Conservation (phyloP, 2,113 vertebrate genomes). For the Alosa alosa region DNA sequence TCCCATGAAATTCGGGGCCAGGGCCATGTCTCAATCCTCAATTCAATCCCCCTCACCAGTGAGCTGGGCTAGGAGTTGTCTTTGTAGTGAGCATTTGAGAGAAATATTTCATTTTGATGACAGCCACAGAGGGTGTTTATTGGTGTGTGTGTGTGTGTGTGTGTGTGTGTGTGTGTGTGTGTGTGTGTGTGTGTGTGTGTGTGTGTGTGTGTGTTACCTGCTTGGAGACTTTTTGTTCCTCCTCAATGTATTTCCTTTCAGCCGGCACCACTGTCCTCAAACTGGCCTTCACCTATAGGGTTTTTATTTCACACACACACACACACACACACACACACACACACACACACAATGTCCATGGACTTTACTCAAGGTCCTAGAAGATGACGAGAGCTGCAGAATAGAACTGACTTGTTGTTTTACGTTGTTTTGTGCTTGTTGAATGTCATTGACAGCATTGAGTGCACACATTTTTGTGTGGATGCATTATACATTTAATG, state of each 20-base stretch:
- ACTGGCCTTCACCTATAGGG: constrained; percentile 87
- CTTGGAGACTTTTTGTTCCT: constrained; percentile 92
- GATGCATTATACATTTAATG: too few species aligned
- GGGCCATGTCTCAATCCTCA: constrained; percentile 27
- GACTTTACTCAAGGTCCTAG: too few species aligned
- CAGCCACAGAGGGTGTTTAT: not conserved
- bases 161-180: too few species aligned
- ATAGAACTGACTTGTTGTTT: too few species aligned
- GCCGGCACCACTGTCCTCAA: constrained; percentile 84
- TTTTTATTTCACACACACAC: constrained; percentile 11
- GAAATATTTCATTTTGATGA: constrained; percentile 15
- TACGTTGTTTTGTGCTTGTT: too few species aligned
- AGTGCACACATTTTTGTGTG: too few species aligned
- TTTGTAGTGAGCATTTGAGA: not conserved
- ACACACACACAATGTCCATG: not conserved
- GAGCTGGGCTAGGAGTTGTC: constrained; percentile 6
- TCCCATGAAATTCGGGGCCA: constrained; percentile 12
- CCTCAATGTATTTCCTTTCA: constrained; percentile 94
- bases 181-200: constrained; percentile 24
- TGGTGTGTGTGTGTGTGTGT: not conserved
- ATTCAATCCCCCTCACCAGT: not conserved
- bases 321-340: not conserved
- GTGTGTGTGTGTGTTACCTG: constrained; percentile 70
- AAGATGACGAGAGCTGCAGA: too few species aligned
- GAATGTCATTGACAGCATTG: too few species aligned